phyloP scores from a whole-genome alignment of 2,797 vertebrate species.

The Gouania willdenowi region DNA sequence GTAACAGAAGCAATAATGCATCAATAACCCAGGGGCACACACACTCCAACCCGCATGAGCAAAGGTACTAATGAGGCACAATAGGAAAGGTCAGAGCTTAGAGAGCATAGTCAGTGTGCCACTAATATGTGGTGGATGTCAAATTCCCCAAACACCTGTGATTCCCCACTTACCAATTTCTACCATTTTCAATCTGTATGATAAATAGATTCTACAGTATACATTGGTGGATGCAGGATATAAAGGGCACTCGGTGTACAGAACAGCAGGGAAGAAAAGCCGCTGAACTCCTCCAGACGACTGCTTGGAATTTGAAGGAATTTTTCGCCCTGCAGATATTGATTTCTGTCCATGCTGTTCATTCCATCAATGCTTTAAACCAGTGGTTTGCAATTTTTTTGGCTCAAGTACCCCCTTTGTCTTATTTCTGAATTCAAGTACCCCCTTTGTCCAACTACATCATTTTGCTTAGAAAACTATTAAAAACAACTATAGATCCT shows the following conservation, averaged over 20 bases:
- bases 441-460: too few relatives aligned
- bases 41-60: slow-evolving; percentile 30
- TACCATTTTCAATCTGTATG: slow-evolving; percentile 56
- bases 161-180: slow-evolving; percentile 29
- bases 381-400: too few relatives aligned
- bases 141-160: slow-evolving; percentile 20
- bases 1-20: slow-evolving; percentile 35
- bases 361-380: slow-evolving; percentile 59
- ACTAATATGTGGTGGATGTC: slow-evolving; percentile 9
- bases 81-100: slow-evolving; percentile 53
- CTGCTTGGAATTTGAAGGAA: slow-evolving; percentile 44
- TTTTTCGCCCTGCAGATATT: slow-evolving; percentile 66
- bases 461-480: too few relatives aligned
- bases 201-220: slow-evolving; percentile 50
- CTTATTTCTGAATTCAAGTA: too few relatives aligned
- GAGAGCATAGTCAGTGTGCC: slow-evolving; percentile 15
- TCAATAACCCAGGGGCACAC: slow-evolving; percentile 40
- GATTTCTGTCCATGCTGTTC: slow-evolving; percentile 59
- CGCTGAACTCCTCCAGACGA: slow-evolving; percentile 55
- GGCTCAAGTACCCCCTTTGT: too few relatives aligned
- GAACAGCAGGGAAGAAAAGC: slow-evolving; percentile 39
- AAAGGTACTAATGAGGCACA: slow-evolving; percentile 51
- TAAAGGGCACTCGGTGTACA: slow-evolving; percentile 45
- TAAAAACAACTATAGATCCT: too few relatives aligned
- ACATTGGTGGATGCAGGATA: slow-evolving; percentile 39